Conservation (phyloP, 1,140 invertebrate species). For the Archivesica marissinica region DNA sequence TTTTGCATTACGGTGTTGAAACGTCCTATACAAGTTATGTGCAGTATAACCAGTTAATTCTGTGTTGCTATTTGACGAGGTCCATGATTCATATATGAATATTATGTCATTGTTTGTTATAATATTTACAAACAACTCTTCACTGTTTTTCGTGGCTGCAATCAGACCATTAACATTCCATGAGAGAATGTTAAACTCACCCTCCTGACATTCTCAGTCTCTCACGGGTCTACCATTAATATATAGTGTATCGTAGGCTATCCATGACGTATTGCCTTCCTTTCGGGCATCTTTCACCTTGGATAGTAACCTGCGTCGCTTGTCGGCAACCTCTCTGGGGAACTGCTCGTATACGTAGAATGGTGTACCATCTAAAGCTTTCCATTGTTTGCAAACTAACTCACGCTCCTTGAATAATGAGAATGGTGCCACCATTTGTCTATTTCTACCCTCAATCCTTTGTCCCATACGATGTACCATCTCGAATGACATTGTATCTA, state of each 20-base stretch:
- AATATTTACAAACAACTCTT: no score
- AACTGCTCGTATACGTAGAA: constrained; percentile 14
- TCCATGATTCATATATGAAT: no score
- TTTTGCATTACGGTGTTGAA: no score
- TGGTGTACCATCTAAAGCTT: background rate
- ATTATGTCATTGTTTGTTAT: no score
- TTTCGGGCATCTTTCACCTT: background rate
- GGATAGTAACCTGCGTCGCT: background rate
- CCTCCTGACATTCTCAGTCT: background rate
- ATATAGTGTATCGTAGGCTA: constrained; percentile 21
- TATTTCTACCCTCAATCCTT: background rate
- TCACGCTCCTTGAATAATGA: background rate
- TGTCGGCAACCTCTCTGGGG: background rate
- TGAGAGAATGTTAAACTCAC: constrained; percentile 9
- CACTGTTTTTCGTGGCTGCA: no score
- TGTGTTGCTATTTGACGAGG: no score
- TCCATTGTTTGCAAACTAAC: constrained; percentile 17
- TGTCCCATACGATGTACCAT: background rate
- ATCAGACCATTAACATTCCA: no score
- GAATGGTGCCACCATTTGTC: constrained; percentile 5
- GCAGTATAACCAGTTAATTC: no score
- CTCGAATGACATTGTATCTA: background rate
- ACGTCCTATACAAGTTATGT: no score
- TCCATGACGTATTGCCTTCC: background rate
- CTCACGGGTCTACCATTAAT: background rate